Base-by-base conservation (phyloP, 2,797 vertebrate species). In the Helarctos malayanus region DNA sequence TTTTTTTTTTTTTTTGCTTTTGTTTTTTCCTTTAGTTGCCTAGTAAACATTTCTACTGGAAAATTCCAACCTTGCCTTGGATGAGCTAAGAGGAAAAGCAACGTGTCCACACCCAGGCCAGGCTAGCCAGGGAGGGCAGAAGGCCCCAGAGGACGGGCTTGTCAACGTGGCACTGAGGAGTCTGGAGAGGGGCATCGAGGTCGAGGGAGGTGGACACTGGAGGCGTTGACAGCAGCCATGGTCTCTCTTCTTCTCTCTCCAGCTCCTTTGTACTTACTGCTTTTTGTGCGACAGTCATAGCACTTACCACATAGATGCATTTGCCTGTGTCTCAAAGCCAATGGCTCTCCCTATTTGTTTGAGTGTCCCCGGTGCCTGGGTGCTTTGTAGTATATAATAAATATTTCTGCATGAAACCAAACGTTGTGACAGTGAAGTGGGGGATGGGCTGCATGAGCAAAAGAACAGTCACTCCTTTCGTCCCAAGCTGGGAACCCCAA, bases 1-100 rank as follows among this genome's bases (percentile, higher is more conserved):
- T n/a, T n/a, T n/a, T 83, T 63, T 73, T 76, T 93, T 54, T 29
- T 49, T n/a, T 76, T 82, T 93, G 52, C 63, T 87, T 87, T 65
- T 92, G 83, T 93, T 94, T 93, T 80, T 27, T 10, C n/a, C 38
- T 89, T 49, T 14, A 88, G 96, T 94, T 91, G 94, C 94, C 95
- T 80, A 29, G 96, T 94, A 97, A 96, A 97, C 91, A 92, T 92
- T 93, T 80, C 80, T 79, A 11, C 52, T 96, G 90, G 96, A 97
- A 97, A 97, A 91, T 96, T 97, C 93, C 68, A 71, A 63, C 16
- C 85, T 83, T 84, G 73, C 59, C 83, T 95, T 68, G 59, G 85
- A 95, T 96, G 95, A 94, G 85, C 93, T 52, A 86, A 97, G 96
- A 98, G 96, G 90, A 96, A 98, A 97, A 95, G 88, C 75, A 29